Evolutionary conservation across 2,797 vertebrate genomes (phyloP).

Genomic region (Nyctalus aviator): DNA sequence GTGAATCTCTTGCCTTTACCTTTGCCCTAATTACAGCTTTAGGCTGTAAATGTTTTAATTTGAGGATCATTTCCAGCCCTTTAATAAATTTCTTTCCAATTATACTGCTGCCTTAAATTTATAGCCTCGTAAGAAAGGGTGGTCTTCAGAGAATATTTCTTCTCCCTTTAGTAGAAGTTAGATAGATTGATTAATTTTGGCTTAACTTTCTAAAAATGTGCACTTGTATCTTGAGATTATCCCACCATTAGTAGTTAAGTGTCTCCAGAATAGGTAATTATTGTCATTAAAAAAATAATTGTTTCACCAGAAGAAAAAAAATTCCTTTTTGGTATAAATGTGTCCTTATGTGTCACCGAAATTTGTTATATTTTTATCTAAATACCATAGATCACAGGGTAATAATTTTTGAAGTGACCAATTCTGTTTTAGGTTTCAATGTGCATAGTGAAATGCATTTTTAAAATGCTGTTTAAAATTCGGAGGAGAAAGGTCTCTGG

Average conservation of each 20-base stretch:
- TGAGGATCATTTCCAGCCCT: constrained; percentile 71
- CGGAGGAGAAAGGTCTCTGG: constrained; percentile 46
- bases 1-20: constrained; percentile 63
- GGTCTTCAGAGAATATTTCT: constrained; percentile 70
- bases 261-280: constrained; percentile 67
- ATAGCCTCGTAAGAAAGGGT: constrained; percentile 54
- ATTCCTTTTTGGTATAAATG: not conserved
- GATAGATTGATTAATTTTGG: constrained; percentile 79
- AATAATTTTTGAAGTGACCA: constrained; percentile 47
- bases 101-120: constrained; percentile 71
- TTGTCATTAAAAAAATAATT: constrained; percentile 38
- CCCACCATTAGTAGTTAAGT: constrained; percentile 59
- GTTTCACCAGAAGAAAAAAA: constrained; percentile 48
- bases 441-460: constrained; percentile 48
- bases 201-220: constrained; percentile 61
- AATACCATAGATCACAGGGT: constrained; percentile 6
- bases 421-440: constrained; percentile 61
- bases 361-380: constrained; percentile 6
- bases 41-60: constrained; percentile 78
- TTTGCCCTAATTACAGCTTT: constrained; percentile 78
- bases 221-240: constrained; percentile 69
- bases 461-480: constrained; percentile 67
- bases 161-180: constrained; percentile 69
- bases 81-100: constrained; percentile 77
- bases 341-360: constrained; percentile 15